phyloP scores from a whole-genome alignment of 2,888 invertebrate genomes.

The Scaeva pyrastri region DNA sequence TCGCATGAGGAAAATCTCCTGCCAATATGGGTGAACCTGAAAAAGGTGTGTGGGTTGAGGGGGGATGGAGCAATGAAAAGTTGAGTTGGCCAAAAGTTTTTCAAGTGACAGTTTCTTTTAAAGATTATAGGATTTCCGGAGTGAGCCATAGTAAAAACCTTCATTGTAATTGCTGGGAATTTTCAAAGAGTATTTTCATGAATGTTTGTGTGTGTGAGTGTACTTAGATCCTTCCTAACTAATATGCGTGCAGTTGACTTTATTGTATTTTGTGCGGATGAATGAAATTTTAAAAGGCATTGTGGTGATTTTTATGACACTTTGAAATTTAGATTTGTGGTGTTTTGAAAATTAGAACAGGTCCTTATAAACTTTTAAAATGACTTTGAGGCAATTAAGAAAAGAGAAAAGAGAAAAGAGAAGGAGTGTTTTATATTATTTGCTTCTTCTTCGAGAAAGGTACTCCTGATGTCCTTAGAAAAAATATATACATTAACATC shows the following conservation, averaged over 20 bases:
- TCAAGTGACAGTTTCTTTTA: slow-evolving; percentile 73
- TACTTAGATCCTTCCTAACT: too few relatives aligned
- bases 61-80: slow-evolving; percentile 36
- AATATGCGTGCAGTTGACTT: slow-evolving; percentile 29
- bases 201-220: too few relatives aligned
- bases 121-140: slow-evolving; percentile 69
- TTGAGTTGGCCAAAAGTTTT: slow-evolving; percentile 67
- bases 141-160: slow-evolving; percentile 69
- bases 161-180: slow-evolving; percentile 70
- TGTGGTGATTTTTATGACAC: slow-evolving; percentile 14
- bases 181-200: slow-evolving; percentile 19
- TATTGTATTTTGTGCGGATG: not conserved
- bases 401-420: too few relatives aligned
- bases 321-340: slow-evolving; percentile 4
- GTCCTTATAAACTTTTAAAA: not conserved
- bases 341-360: not conserved
- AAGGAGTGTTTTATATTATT: not conserved
- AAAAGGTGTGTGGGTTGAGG: slow-evolving; percentile 1
- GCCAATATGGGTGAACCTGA: slow-evolving; percentile 12
- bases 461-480: too few relatives aligned
- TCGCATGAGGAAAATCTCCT: slow-evolving; percentile 8
- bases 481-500: too few relatives aligned
- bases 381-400: not conserved
- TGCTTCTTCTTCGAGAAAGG: too few relatives aligned
- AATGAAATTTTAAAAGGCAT: not conserved